A percentile compares a stretch with the other conserved stretches of the same genome.
Conservation (phyloP, 2,888 invertebrate genomes). For the Exephanes ischioxanthus region DNA sequence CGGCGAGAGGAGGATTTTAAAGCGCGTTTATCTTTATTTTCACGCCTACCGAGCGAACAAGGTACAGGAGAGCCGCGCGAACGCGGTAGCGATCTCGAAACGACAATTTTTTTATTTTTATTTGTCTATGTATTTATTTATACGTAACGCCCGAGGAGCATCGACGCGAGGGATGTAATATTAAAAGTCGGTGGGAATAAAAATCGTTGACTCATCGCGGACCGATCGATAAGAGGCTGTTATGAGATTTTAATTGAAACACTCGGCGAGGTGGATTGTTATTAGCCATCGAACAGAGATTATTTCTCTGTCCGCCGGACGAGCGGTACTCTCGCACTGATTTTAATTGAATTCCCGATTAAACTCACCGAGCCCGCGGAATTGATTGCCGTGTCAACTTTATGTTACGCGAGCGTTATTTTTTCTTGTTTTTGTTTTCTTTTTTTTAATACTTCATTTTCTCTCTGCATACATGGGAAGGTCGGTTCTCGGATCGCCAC, state of each 20-base stretch:
- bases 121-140: slow-evolving; percentile 39
- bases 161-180: neutral
- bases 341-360: slow-evolving; percentile 67
- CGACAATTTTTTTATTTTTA: neutral
- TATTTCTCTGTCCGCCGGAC: slow-evolving; percentile 43
- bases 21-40: slow-evolving; percentile 62
- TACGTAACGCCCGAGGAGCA: slow-evolving; percentile 41
- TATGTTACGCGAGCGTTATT: slow-evolving; percentile 44
- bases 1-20: slow-evolving; percentile 51
- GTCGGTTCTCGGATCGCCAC: slow-evolving; percentile 72
- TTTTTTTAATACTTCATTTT: slow-evolving; percentile 35
- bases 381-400: slow-evolving; percentile 65
- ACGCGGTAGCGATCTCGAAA: slow-evolving; percentile 12
- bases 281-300: slow-evolving; percentile 60
- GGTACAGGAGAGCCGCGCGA: neutral
- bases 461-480: slow-evolving; percentile 29
- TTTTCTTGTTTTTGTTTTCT: slow-evolving; percentile 17
- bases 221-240: slow-evolving; percentile 58
- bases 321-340: slow-evolving; percentile 36
- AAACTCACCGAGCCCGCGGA: slow-evolving; percentile 55
- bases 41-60: slow-evolving; percentile 66
- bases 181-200: slow-evolving; percentile 36
- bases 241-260: slow-evolving; percentile 68
- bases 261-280: slow-evolving; percentile 42
- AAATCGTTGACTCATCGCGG: slow-evolving; percentile 44